Percentiles rank a stretch among this genome's conserved stretches.
These are phyloP conservation scores for Engystomops pustulosus DNA, from an alignment of 2,113 vertebrate species.

Conservation along the genomic window DNA sequence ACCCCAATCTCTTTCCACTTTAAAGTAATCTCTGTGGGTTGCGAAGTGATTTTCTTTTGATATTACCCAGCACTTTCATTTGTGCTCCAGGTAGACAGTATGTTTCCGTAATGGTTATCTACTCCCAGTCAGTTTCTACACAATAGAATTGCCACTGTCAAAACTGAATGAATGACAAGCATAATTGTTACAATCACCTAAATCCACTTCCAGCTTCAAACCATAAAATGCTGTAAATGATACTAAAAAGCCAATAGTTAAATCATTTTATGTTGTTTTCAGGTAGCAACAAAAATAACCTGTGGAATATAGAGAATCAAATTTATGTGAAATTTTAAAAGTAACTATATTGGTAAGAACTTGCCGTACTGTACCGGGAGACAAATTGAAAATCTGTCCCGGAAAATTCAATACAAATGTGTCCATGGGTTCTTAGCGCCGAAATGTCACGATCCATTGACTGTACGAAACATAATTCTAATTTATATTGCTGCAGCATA, in stretches of 20 bases:
- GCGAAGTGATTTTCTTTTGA: slow-evolving; percentile 27
- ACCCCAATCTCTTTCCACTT: background rate
- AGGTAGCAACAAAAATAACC: slow-evolving; percentile 44
- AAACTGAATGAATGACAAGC: slow-evolving; percentile 39
- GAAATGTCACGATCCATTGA: background rate
- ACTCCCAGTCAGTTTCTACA: slow-evolving; percentile 32
- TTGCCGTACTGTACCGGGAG: background rate
- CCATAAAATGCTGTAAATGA: slow-evolving; percentile 44
- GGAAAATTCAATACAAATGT: background rate
- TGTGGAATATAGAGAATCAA: background rate
- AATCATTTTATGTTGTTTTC: slow-evolving; percentile 1
- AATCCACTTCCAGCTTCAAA: slow-evolving; percentile 8
- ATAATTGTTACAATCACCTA: slow-evolving; percentile 39
- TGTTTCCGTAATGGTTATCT: slow-evolving; percentile 42
- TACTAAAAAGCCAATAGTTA: slow-evolving; percentile 28
- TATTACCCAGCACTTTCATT: slow-evolving; percentile 33
- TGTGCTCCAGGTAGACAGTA: slow-evolving; percentile 19
- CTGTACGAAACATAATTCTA: too few relatives aligned
- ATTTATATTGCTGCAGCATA: background rate
- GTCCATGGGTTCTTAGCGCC: background rate
- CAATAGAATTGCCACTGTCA: slow-evolving; percentile 55
- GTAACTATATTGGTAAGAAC: background rate
- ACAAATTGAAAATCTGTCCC: background rate
- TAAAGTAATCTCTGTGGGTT: slow-evolving; percentile 7
- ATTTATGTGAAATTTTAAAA: background rate